Evolutionary conservation across 2,888 invertebrate genomes (phyloP), one percentile per base, ranked within the genome.

Genomic region (Melitaea athalia): DNA sequence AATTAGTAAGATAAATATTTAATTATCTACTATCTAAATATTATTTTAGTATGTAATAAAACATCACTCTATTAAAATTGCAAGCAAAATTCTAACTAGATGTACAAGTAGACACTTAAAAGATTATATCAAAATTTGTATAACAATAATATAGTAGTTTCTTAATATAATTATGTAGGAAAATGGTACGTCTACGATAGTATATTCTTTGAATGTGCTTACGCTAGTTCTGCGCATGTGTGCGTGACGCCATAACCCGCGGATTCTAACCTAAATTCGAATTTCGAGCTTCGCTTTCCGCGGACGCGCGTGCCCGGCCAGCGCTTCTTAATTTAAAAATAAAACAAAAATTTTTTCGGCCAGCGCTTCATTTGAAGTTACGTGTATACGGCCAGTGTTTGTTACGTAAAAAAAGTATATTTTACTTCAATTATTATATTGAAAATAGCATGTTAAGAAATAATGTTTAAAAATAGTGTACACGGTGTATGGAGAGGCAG

Each of bases 211-310:
- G 91, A 43, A 76, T 67, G 66, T 78, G 75, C 82, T 55, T 76
- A 72, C 75, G 78, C 81, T 52, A 79, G 50, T 67, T 79, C 69
- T 85, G 88, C 89, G 90, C 88, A 86, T 88, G 89, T 88, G 87
- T 88, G 87, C 75, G 84, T 85, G 85, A 85, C 86, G 86, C 86
- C 86, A 78, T 88, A 84, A 82, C 88, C 85, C 88, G 86, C 87
- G 85, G 80, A 88, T 88, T 89, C 89, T 90, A 92, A 92, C 92
- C 92, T 91, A 91, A 90, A 91, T 91, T 85, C 86, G 85, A 92
- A 91, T 88, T 85, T 81, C 87, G 84, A 85, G 85, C 86, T 84
- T 84, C 81, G 84, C 85, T 84, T 83, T 80, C 81, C 85, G 80
- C 83, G 82, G 85, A 84, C 85, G 86, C 85, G 84, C 82, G 83